Conservation (phyloP, 2,888 invertebrate genomes). For the Helicoverpa assulta region DNA sequence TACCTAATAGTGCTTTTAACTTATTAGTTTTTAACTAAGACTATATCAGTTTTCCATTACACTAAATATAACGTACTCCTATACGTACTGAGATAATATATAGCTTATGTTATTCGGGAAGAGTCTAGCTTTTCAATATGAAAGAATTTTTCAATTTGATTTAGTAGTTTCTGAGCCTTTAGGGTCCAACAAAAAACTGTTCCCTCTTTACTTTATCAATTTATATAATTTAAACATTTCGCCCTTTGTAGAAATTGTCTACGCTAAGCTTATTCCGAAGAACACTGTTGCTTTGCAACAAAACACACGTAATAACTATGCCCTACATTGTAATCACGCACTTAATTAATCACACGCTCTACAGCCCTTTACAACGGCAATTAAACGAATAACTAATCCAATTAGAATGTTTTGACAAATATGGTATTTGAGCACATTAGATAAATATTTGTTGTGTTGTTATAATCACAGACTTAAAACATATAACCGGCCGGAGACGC, state of each 20-base stretch:
- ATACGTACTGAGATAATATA: no score
- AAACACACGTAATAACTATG: not conserved
- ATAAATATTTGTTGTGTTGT: constrained; percentile 2
- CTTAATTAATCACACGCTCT: constrained; percentile 3
- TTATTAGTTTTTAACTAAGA: not conserved
- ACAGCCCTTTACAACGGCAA: not conserved
- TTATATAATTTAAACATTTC: no score
- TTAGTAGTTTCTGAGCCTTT: no score
- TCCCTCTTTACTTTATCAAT: no score
- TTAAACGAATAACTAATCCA: not conserved
- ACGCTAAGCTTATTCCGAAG: not conserved
- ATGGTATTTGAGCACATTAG: not conserved
- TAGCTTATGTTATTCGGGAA: no score
- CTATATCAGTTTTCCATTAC: not conserved
- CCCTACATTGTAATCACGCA: not conserved
- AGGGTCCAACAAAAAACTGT: no score
- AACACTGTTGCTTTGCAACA: not conserved
- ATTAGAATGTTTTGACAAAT: not conserved
- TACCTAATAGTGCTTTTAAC: not conserved
- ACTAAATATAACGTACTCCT: not conserved
- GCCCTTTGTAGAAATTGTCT: not conserved
- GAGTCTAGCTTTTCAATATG: no score
- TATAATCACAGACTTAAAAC: not conserved
- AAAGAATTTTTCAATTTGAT: no score
- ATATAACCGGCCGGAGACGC: no score